A percentile compares a stretch with the other conserved stretches of the same genome.
Evolutionary conservation across 2,888 invertebrate genomes (phyloP).

Genomic region (Prenolepis imparis): DNA sequence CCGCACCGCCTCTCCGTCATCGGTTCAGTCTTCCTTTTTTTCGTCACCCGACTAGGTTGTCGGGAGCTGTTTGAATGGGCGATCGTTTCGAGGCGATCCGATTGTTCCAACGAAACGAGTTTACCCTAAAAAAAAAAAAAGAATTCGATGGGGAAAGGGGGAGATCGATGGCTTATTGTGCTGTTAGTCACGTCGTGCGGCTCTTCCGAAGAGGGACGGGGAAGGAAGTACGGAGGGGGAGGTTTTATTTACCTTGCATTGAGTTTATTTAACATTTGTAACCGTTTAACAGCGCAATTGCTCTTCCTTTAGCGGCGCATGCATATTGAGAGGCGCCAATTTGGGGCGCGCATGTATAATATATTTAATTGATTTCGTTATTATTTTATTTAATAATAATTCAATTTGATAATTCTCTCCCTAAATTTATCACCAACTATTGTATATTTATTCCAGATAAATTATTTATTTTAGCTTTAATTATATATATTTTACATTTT

Average conservation of each 20-base stretch:
- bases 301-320: conserved; percentile 26
- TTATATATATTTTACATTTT: neutral
- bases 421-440: neutral
- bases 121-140: conserved; percentile 46
- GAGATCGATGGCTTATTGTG: conserved; percentile 69
- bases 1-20: conserved; percentile 60
- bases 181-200: conserved; percentile 64
- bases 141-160: conserved; percentile 12
- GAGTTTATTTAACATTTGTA: conserved; percentile 59
- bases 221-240: conserved; percentile 6
- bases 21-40: conserved; percentile 38
- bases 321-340: conserved; percentile 18
- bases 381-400: conserved; percentile 38
- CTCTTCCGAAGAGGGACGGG: conserved; percentile 20
- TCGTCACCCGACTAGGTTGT: conserved; percentile 56
- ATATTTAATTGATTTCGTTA: conserved; percentile 12
- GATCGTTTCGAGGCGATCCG: conserved; percentile 67
- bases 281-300: conserved; percentile 55
- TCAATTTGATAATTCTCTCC: neutral
- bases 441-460: neutral
- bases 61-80: conserved; percentile 67
- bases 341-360: neutral
- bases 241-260: conserved; percentile 54
- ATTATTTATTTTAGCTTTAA: conserved; percentile 13
- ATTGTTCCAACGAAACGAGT: conserved; percentile 66